Evolutionary conservation across 2,888 invertebrate species (phyloP).

Genomic region (Anodontia alba): DNA sequence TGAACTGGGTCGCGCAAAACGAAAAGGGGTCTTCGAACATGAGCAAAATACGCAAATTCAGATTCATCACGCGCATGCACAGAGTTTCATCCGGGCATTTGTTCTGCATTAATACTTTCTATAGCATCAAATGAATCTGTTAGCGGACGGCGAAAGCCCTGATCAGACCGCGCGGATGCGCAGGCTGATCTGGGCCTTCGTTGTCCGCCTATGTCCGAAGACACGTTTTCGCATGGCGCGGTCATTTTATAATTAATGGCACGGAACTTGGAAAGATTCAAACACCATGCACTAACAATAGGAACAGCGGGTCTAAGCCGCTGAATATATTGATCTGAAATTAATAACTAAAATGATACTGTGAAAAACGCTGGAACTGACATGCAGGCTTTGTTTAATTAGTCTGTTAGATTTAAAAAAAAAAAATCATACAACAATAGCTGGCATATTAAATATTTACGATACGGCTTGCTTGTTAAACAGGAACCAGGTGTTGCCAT

Average conservation of each 20-base stretch:
- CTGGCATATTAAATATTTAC: not conserved
- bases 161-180: too few species aligned
- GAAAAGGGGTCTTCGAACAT: too few species aligned
- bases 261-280: not conserved
- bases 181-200: too few species aligned
- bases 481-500: not conserved
- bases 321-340: not conserved
- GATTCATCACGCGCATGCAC: too few species aligned
- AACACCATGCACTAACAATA: not conserved
- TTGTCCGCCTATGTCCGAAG: too few species aligned
- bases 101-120: too few species aligned
- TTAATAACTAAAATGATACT: not conserved
- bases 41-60: too few species aligned
- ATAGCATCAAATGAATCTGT: too few species aligned
- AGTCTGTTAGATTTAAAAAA: not conserved
- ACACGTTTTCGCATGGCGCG: too few species aligned
- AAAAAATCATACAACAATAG: not conserved
- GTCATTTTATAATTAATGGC: not conserved
- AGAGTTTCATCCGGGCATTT: too few species aligned
- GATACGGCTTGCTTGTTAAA: not conserved
- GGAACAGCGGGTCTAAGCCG: not conserved
- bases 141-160: too few species aligned
- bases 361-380: not conserved
- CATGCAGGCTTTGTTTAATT: not conserved
- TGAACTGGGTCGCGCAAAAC: too few species aligned